Base-by-base conservation (phyloP, 2,113 vertebrate species). In the Heterotis niloticus region DNA sequence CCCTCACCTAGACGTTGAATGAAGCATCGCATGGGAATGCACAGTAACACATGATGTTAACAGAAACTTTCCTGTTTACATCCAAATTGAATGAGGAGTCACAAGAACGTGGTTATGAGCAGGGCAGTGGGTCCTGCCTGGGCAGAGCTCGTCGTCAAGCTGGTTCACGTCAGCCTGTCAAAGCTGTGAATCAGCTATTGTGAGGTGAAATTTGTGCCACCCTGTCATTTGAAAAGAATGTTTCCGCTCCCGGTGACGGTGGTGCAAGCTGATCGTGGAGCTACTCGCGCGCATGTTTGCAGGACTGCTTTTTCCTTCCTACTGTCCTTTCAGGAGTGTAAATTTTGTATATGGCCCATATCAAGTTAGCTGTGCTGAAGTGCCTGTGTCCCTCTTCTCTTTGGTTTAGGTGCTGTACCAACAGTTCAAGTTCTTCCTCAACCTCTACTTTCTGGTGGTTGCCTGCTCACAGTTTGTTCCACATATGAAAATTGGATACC, bases 371-470 rank as follows among this genome's bases (percentile, higher is more conserved):
- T 24, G 26, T 26, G 20, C 14, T 17, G 5, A 0, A 70, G 60
- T 57, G 28, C 56, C 17, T 34, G 16, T 34, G 5, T 5, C 66
- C 70, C 23, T 18, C 56, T 66, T 70, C 29, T 77, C 64, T 87
- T 73, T 82, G 74, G 92, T 93, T 87, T 91, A 99, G 97, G 96
- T 99, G 92, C 94, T 99, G 72, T 99, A 97, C 90, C 96, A 99
- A 90, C 97, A 99, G 86, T 99, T 99, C 95, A 99, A 99, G 93
- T 97, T 99, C 93, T 99, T 99, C 93, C 92, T 99, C 92, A 99
- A 99, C 86, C 93, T 99, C 83, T 99, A 99, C 91, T 99, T 99
- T 85, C 94, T 99, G 90, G 87, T 98, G 78, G 96, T 99, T 79
- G 95, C 97, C 87, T 99, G 96, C 86, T 98, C 97, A 29, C 98